phyloP scores from a whole-genome alignment of 2,113 vertebrate species.

The Ceyx cyanopectus region DNA sequence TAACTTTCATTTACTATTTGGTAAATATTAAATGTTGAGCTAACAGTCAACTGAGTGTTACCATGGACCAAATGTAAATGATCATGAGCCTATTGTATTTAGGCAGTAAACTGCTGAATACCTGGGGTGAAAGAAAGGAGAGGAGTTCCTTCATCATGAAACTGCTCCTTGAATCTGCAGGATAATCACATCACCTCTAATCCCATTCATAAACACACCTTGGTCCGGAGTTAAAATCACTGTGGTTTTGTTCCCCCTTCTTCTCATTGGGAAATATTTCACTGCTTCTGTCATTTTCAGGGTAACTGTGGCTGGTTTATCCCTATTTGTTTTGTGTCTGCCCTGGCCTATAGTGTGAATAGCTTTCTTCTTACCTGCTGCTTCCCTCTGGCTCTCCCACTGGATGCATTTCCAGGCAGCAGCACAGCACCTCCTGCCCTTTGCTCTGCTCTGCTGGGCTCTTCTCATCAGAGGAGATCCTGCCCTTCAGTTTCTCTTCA shows the following conservation, averaged over 20 bases:
- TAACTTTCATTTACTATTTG: neutral
- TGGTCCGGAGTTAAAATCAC: neutral
- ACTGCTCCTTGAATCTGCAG: neutral
- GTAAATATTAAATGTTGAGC: conserved; percentile 41
- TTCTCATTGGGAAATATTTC: neutral
- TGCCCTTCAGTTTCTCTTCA: neutral
- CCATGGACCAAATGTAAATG: conserved; percentile 6
- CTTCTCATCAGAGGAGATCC: neutral
- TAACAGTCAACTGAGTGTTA: neutral
- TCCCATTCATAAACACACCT: conserved; percentile 38
- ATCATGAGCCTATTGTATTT: neutral
- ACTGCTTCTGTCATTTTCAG: conserved; percentile 25
- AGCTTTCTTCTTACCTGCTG: conserved; percentile 50
- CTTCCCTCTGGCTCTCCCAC: neutral
- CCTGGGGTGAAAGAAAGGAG: neutral
- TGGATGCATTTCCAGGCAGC: conserved; percentile 11
- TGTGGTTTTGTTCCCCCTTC: neutral
- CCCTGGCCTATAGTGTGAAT: neutral
- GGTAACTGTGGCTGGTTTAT: neutral
- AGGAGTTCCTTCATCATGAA: conserved; percentile 4
- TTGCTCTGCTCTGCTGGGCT: conserved; percentile 35
- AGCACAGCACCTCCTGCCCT: neutral
- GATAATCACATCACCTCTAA: conserved; percentile 17
- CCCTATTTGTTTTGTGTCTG: conserved; percentile 52
- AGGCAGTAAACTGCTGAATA: conserved; percentile 43